Base-by-base conservation (phyloP, 2,113 vertebrate genomes). In the Coryphaenoides rupestris region DNA sequence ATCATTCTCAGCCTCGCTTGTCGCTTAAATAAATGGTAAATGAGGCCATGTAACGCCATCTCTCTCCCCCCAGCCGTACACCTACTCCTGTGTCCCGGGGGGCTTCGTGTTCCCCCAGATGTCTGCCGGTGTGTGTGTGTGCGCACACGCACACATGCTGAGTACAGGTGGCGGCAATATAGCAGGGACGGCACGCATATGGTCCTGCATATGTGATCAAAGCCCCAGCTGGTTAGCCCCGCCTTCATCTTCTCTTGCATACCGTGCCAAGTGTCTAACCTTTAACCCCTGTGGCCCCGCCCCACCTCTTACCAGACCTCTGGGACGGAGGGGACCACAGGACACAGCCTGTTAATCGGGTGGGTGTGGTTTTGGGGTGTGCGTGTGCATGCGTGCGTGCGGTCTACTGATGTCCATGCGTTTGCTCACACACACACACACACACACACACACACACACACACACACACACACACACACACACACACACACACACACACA, bases 61-160 rank as follows among this genome's bases (percentile, higher is more conserved):
- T 40, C 47, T 50, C 16, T n/a, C 16, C n/a, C 63, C 84, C 17
- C 72, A 98, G 96, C 80, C 92, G 0, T 98, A 94, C 52, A 75
- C 92, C 0, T 97, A 95, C 45, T 86, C 77, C 61, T 92, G 82
- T 62, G 88, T 88, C 76, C 81, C 92, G 62, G 76, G 91, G 65
- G 1, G 33, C 0, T 12, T 91, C 62, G 58, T 92, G 73, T 81
- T 94, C 61, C 95, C 93, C 24, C 94, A 93, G 66, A 87, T 95
- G 84, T 94, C 68, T 96, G 94, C 63, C 93, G 93, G 95, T n/a
- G n/a, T n/a, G n/a, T n/a, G 95, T 98, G 89, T 14, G 60, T 28
- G 45, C 62, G 56, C 63, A 5, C 17, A 49, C 23, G 6, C 19
- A 26, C 58, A 64, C 55, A 0, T 60, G 65, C 58, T 49, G 5